These are phyloP conservation scores for Zaprionus davidi DNA, from an alignment of 1,140 invertebrate genomes.

Conservation along the genomic window DNA sequence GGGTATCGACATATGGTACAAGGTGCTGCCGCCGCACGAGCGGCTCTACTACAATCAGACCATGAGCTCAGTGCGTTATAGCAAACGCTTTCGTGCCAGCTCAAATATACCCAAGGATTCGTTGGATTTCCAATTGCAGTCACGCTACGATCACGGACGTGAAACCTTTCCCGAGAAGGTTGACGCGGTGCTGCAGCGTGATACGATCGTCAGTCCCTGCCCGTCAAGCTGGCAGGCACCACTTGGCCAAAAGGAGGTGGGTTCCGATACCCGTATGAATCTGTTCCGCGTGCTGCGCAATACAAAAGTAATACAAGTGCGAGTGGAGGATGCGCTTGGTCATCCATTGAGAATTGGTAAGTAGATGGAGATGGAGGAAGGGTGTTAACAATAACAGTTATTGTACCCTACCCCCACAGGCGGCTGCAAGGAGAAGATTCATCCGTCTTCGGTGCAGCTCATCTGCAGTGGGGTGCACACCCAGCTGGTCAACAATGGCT, in stretches of 20 bases:
- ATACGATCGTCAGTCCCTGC: slow-evolving; percentile 83
- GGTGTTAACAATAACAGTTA: no score
- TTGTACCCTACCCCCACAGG: slow-evolving; percentile 76
- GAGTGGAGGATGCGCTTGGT: slow-evolving; percentile 55
- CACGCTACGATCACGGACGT: slow-evolving; percentile 87
- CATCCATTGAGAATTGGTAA: slow-evolving; percentile 78
- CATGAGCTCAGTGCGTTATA: slow-evolving; percentile 85
- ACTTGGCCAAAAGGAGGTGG: slow-evolving; percentile 47
- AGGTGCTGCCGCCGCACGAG: slow-evolving; percentile 84
- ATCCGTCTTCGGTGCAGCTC: slow-evolving; percentile 87
- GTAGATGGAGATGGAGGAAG: no score
- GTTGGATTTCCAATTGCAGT: slow-evolving; percentile 86
- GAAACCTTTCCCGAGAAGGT: slow-evolving; percentile 87
- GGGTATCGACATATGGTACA: slow-evolving; percentile 74
- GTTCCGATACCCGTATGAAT: slow-evolving; percentile 21
- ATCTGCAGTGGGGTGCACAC: slow-evolving; percentile 89
- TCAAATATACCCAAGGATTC: slow-evolving; percentile 86
- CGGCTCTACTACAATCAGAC: slow-evolving; percentile 88
- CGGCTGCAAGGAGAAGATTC: slow-evolving; percentile 86
- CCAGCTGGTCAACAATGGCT: slow-evolving; percentile 88
- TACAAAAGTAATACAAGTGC: slow-evolving; percentile 81
- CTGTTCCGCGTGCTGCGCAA: slow-evolving; percentile 86
- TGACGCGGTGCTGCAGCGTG: slow-evolving; percentile 86
- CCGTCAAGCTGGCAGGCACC: slow-evolving; percentile 59
- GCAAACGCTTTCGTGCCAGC: slow-evolving; percentile 84